phyloP scores from a whole-genome alignment of 2,888 invertebrate species.

The Rapana venosa region DNA sequence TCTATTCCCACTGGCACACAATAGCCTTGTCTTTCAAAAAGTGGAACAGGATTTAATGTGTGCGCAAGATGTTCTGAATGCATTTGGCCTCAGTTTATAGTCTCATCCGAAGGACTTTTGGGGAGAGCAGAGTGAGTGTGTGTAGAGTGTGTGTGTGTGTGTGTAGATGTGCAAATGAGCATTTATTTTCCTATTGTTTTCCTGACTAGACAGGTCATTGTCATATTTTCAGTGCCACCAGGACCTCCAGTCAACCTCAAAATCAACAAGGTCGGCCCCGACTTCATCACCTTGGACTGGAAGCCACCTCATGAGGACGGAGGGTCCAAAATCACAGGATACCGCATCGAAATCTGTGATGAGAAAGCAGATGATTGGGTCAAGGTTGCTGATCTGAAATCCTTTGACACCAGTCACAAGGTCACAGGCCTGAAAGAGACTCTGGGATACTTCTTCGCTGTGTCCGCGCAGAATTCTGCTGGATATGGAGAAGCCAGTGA shows the following conservation, averaged over 20 bases:
- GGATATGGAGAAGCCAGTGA: constrained; percentile 56
- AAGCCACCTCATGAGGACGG: constrained; percentile 62
- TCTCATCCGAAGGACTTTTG: too few relatives aligned
- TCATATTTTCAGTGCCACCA: constrained; percentile 70
- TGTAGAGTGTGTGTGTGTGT: too few relatives aligned
- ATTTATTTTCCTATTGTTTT: too few relatives aligned
- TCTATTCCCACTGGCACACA: too few relatives aligned
- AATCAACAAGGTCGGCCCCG: constrained; percentile 56
- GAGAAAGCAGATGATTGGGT: constrained; percentile 56
- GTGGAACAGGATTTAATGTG: too few relatives aligned
- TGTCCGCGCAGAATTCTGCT: constrained; percentile 70
- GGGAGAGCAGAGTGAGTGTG: too few relatives aligned
- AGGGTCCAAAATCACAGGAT: constrained; percentile 65
- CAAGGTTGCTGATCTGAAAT: constrained; percentile 54
- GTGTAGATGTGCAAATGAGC: too few relatives aligned
- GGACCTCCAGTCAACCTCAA: constrained; percentile 60
- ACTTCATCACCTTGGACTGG: constrained; percentile 62
- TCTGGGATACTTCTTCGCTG: constrained; percentile 67
- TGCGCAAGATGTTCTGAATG: too few relatives aligned
- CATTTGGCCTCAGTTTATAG: too few relatives aligned
- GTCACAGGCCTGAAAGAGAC: constrained; percentile 60
- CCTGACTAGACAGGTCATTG: too few relatives aligned
- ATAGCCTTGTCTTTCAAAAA: too few relatives aligned
- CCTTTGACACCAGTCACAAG: constrained; percentile 54
- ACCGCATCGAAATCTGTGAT: constrained; percentile 58